Base-by-base conservation (phyloP, 1,140 invertebrate species). In the Bombus pyrosoma region DNA sequence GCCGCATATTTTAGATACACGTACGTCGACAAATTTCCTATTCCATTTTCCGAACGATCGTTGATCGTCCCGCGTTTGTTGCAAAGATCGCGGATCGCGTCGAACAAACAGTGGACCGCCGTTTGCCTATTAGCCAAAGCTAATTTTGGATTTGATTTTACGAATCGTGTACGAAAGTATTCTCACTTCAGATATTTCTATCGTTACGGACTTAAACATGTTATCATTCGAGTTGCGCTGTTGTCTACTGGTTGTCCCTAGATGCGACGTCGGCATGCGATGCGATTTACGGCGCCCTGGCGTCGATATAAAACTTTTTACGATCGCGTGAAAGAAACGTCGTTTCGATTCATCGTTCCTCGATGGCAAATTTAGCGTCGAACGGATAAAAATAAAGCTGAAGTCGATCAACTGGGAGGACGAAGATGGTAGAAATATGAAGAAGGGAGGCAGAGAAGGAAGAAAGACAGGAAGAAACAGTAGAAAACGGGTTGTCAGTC, bases 231-330 rank as follows among this genome's bases (percentile, higher is more conserved):
- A 22, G 18, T 53, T 22, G 18, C 18, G 47, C 18, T 8, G 47
- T 53, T 53, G 47, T 53, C 47, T 53, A 22, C 5, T 53, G 18
- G 47, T 53, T 53, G 47, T 53, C 47, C 47, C 47, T 22, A 53
- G 47, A 53, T 53, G 47, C 47, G 47, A 22, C 0, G 47, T 53
- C 47, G 47, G 47, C 47, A 53, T 53, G 47, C 47, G 57, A 59
- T 12, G 25, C 57, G 57, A 59, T 59, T 59, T 59, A 59, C 57
- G 47, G 1, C 47, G 18, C 6, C 47, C 47, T 22, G 47, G 47
- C 47, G 9, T 32, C 41, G 34, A 18, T 32, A n/a, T 77, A 57
- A 77, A 83, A 68, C 37, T 5, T 57, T 83, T 77, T 83, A 83
- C 73, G 81, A 68, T 57, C 73, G 69, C 80, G 22, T 34, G 25